Base-by-base conservation (phyloP, 2,888 invertebrate genomes). In the Phyto melanocephala region DNA sequence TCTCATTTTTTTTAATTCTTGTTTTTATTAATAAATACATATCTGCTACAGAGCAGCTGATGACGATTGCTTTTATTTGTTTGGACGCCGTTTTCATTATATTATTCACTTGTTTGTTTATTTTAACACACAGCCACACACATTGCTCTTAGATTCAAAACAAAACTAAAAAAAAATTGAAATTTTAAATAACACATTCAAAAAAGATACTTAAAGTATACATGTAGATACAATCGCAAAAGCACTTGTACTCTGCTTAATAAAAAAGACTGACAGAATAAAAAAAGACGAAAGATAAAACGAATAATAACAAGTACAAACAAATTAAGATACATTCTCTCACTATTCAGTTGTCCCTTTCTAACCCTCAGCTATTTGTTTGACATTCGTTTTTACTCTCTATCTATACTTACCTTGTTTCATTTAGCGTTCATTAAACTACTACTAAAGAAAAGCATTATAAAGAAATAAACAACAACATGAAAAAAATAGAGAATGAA, bases 351-450 rank as follows among this genome's bases (percentile, higher is more conserved):
- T 63, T 62, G 62, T 75, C 81, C 63, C 72, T 68, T 72, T 82
- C 28, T 10, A 1, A n/a, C 70, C 52, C 20, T 22, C 1, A 40
- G 6, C 33, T 15, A 45, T 72, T 50, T 50, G 1, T 42, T 76
- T 63, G 4, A 13, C 35, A 33, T 72, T 67, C 11, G 56, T 45
- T 17, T 70, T 62, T 58, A 28, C 58, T 65, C 62, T 70, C 54
- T 45, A 40, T 74, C 17, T 47, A 28, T 28, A 35, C 50, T 78
- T 65, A 80, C 63, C 81, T 83, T 85, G 85, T 60, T 56, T 80
- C 40, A 80, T 76, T 83, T 81, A 77, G 81, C 80, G 83, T 84
- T 85, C 82, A 80, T 82, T 75, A 52, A 58, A 76, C 60, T 76
- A 67, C 42, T 50, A 33, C 50, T 52, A 52, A 58, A 60, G n/a